Base-by-base conservation (phyloP, 2,888 invertebrate genomes). In the Netelia melanura region DNA sequence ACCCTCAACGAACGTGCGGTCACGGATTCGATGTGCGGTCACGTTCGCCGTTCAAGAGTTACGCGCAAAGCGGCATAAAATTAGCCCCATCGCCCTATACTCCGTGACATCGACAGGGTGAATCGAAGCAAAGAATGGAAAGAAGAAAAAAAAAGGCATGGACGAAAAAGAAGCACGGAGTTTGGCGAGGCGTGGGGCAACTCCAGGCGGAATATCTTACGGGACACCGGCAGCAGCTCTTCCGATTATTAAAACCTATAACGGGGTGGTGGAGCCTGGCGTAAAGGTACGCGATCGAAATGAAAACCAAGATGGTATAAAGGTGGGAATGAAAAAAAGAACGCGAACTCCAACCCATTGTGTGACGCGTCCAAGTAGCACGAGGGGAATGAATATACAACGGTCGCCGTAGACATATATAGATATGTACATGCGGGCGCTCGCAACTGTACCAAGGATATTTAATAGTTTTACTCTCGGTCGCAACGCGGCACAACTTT, bases 1-100 rank as follows among this genome's bases (percentile, higher is more conserved):
- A 87, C 87, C 85, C 52, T 64, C 71, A 56, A 43, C 77, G 85
- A 84, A 81, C 75, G 84, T 74, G 79, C 74, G 76, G 86, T 85
- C 86, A 86, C 85, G 86, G 75, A 88, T 85, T 83, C 86, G 83
- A 89, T 90, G 89, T 86, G 84, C 75, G 86, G 88, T 90, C 91
- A 90, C 91, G 90, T 89, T 87, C 87, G 75, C 43, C 82, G 72
- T 89, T 87, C 87, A 84, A 87, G 61, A 75, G 65, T 75, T 75
- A 75, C 64, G 44, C 75, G 44, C 21, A 54, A 76, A 67, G 25
- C 56, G 30, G 82, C 75, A 76, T 85, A 56, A 79, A 78, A 86
- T 85, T 86, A 82, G 65, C 61, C 48, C 23, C 38, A 30, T 10
- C 9, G n/a, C 11, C 38, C 11, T 14, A 38, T 1, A 38, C 3